These are phyloP conservation scores for Trichopoda pennipes DNA, from an alignment of 2,888 invertebrate genomes.

Conservation along the genomic window DNA sequence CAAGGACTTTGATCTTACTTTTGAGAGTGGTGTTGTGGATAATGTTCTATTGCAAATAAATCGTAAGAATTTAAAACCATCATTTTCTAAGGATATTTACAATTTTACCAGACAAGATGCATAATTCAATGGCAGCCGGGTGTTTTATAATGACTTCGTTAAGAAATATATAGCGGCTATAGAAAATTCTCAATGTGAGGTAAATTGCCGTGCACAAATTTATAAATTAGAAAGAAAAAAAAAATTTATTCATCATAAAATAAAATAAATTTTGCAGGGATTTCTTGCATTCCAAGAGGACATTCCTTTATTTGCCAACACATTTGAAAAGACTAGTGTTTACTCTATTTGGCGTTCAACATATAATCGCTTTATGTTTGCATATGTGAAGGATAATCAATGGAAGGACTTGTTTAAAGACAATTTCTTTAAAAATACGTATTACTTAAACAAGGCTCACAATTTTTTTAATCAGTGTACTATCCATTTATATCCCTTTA, in stretches of 20 bases:
- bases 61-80: constrained; percentile 30
- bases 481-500: too few species aligned
- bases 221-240: too few species aligned
- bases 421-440: constrained; percentile 74
- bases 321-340: constrained; percentile 73
- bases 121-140: constrained; percentile 18
- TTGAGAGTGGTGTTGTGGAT: constrained; percentile 7
- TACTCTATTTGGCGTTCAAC: constrained; percentile 75
- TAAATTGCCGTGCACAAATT: constrained; percentile 30
- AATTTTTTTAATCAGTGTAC: too few species aligned
- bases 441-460: too few species aligned
- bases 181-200: constrained; percentile 67
- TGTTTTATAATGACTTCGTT: constrained; percentile 56
- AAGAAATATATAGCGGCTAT: constrained; percentile 68
- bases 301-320: constrained; percentile 73
- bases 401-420: constrained; percentile 67
- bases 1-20: constrained; percentile 51
- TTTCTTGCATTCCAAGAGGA: constrained; percentile 76
- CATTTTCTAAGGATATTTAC: constrained; percentile 62
- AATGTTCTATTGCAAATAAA: constrained; percentile 64
- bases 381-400: constrained; percentile 70
- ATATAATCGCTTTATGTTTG: constrained; percentile 74
- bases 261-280: constrained; percentile 51
- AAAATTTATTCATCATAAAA: neutral
- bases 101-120: constrained; percentile 57